Evolutionary conservation across 2,797 vertebrate species (phyloP).

Genomic region (Sebastiscus tertius): DNA sequence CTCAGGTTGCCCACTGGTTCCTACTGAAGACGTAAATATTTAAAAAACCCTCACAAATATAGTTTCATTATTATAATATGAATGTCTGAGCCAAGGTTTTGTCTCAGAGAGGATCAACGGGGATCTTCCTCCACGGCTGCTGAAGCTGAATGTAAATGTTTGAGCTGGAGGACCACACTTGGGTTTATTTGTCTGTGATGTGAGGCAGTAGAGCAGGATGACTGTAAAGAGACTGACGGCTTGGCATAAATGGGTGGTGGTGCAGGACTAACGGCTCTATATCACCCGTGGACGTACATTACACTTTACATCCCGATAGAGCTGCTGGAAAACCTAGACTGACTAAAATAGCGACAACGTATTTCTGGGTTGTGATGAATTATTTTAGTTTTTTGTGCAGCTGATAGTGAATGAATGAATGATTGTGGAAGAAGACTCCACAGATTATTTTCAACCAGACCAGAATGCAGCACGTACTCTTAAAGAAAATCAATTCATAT

Average conservation of each 20-base stretch:
- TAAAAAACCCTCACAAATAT: not conserved
- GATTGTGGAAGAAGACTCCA: not conserved
- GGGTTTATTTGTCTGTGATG: not conserved
- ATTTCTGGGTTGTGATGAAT: not conserved
- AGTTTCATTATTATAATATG: not conserved
- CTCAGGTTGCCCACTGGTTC: not conserved
- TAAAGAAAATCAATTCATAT: not conserved
- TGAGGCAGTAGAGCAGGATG: not conserved
- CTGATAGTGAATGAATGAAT: not conserved
- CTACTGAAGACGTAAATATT: not conserved
- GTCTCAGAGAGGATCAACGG: not conserved
- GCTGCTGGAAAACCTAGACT: not conserved
- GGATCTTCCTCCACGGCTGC: not conserved
- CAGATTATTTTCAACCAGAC: not conserved
- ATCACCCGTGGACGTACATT: not conserved
- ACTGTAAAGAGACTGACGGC: conserved; percentile 6
- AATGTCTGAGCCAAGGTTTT: not conserved
- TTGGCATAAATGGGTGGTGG: conserved; percentile 40
- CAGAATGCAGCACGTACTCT: not conserved
- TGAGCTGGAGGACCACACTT: not conserved
- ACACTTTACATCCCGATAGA: not conserved
- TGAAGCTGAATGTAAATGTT: conserved; percentile 20
- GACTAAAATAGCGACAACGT: not conserved
- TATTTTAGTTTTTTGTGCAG: not conserved
- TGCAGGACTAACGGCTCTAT: not conserved